Evolutionary conservation across 2,888 invertebrate genomes (phyloP), one percentile per base, ranked within the genome.

Genomic region (Pseudoips prasinana): DNA sequence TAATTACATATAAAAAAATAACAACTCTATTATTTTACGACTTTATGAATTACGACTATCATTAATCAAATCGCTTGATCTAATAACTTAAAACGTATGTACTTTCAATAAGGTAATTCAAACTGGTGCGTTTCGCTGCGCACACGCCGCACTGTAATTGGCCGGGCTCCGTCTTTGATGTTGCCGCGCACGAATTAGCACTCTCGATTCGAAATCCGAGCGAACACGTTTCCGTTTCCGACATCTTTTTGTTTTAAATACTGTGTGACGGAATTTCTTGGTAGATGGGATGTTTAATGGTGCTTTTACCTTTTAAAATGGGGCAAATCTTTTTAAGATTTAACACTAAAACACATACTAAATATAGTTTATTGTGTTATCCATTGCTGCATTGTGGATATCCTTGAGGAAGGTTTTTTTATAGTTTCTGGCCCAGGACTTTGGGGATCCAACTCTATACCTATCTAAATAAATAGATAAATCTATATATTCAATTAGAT

Each of bases 121-220:
- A 77, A 78, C 65, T 72, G 64, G 75, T 76, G 73, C 78, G 70
- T 74, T 72, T 64, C 68, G 71, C 41, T 73, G 77, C 79, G 82
- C 79, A 57, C 61, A 68, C 81, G 82, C 79, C 44, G 46, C 61
- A 41, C 50, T 40, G 58, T 77, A 78, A 83, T 81, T 83, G 78
- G 75, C 52, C 65, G 54, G 60, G 49, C 56, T 54, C 55, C 35
- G 51, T 39, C 68, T 85, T 85, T 85, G 83, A 85, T 84, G 79
- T 80, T 67, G 73, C 80, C 75, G 78, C 77, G 74, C 66, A 68
- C 78, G 74, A 78, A 80, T 83, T 75, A 75, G 71, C 71, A 68
- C 65, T 58, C 62, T 46, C 48, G 55, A 69, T 73, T 73, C 62
- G 51, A 72, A 76, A 68, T 54, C 58, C 64, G 58, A 64, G 63